A percentile compares a stretch with the other conserved stretches of the same genome.
Conservation (phyloP, 2,797 vertebrate genomes). For the Prionace glauca region DNA sequence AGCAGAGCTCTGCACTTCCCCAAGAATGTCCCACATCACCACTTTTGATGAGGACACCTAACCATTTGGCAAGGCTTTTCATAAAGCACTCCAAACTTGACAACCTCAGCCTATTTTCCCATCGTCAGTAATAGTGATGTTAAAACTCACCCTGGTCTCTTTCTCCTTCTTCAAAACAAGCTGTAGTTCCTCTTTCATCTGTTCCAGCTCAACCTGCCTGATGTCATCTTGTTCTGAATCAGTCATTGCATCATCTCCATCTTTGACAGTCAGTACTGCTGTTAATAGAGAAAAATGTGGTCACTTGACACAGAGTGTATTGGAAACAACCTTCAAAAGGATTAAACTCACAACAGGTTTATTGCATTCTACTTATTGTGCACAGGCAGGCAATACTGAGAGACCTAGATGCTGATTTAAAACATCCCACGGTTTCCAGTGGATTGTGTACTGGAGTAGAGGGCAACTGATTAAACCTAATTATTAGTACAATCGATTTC, state of each 20-base stretch:
- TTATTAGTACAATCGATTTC: background rate
- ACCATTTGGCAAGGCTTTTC: background rate
- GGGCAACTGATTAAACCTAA: background rate
- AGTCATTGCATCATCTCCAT: conserved; percentile 14
- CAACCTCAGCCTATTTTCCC: background rate
- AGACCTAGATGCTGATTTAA: background rate
- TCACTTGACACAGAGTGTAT: background rate
- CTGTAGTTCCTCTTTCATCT: conserved; percentile 69
- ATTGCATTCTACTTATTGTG: background rate
- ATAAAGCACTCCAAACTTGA: background rate
- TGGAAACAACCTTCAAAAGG: background rate
- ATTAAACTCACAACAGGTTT: background rate
- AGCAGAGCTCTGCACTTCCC: background rate
- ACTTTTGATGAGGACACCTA: background rate
- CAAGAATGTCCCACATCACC: background rate
- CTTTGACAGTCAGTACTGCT: background rate
- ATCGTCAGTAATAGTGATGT: background rate
- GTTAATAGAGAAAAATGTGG: background rate
- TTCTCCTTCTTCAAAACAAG: conserved; percentile 70
- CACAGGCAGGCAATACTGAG: background rate
- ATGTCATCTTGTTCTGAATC: conserved; percentile 41
- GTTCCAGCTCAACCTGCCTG: conserved; percentile 62
- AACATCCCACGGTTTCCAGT: background rate
- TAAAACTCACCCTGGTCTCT: conserved; percentile 66
- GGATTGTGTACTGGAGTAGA: background rate